Evolutionary conservation across 2,888 invertebrate species (phyloP), one percentile per base, ranked within the genome.

Genomic region (Sphaerophoria taeniata): DNA sequence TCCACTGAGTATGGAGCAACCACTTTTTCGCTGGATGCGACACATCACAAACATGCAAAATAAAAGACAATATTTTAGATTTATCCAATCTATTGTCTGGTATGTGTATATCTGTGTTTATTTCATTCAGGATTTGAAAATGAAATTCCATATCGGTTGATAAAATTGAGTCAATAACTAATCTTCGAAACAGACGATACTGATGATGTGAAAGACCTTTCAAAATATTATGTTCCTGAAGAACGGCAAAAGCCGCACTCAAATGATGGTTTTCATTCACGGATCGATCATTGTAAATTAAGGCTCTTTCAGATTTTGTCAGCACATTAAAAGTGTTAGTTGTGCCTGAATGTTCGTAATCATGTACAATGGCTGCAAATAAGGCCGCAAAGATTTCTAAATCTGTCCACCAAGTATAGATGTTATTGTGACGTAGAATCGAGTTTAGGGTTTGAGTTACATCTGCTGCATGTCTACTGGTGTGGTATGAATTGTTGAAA

Each of bases 111-210:
- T 97, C 93, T 88, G 96, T 96, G 90, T 96, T 95, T 97, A 98
- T 98, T 89, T 97, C 97, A 93, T 98, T 98, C 89, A 98, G 93
- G 92, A 98, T 98, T 91, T 98, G 97, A 93, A 98, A 99, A 93
- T 99, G 98, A 93, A 95, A 98, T 87, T 97, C 97, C 98, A 98
- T 99, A 93, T 98, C 98, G 0, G 98, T 99, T 31, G 98, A 98
- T 89, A 98, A 94, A 87, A 99, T 98, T 97, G 98, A 98, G 92
- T 98, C 98, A 89, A 98, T 98, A 61, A 98, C 97, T 87, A 98
- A 94, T 31, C 96, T 95, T 56, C 98, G 94, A 92, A 98, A 96
- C 92, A 98, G 98, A 55, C 98, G 95, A 92, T 94, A 96, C 92
- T 99, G 98, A 89, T 98, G 98, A 61, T 96, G 94, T 39, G 97